Base-by-base conservation (phyloP, 2,113 vertebrate genomes). In the Nicator chloris region DNA sequence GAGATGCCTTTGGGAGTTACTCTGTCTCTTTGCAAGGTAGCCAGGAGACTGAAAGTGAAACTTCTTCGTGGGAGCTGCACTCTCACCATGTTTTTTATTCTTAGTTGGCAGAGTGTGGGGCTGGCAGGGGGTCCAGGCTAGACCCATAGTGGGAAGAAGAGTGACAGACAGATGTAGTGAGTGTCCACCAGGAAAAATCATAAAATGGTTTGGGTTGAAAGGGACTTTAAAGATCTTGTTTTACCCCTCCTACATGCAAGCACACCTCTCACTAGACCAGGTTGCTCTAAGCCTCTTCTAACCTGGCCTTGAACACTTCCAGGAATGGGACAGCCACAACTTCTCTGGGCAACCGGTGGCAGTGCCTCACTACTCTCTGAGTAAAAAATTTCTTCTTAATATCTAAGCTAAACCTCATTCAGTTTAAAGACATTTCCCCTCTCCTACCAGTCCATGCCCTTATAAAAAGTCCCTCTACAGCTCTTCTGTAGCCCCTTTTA, bases 11-110 rank as follows among this genome's bases (percentile, higher is more conserved):
- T 87, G 87, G 65, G 81, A 93, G 54, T 87, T 92, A 39, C 59
- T 91, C 84, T 85, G 63, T 35, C 66, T 89, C 77, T 92, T 80
- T 95, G 63, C 91, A 89, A 92, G 77, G 61, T 28, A 69, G 77
- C 49, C 86, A 87, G 61, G 73, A 93, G 84, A 45, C 56, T 82
- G 61, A 93, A 95, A 95, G 78, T 87, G 86, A 92, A 95, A 85
- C 73, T 95, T 6, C 1, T 70, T 30, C 0, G 0, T 73, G 53
- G 61, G 33, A 89, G 76, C 65, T 8, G 3, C 54, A 71, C 35
- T 92, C 35, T 90, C 3, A 0, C 42, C 61, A 45, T 1, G 0
- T 30, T 93, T 93, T 93, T 82, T 22, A 9, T 42, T 82, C 53
- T 56, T 40, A 57, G 27, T 24, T 57, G 70, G 39, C n/a, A 51